A percentile compares a stretch with the other conserved stretches of the same genome.
Evolutionary conservation across 2,888 invertebrate genomes (phyloP).

Genomic region (Drosophila monieri): DNA sequence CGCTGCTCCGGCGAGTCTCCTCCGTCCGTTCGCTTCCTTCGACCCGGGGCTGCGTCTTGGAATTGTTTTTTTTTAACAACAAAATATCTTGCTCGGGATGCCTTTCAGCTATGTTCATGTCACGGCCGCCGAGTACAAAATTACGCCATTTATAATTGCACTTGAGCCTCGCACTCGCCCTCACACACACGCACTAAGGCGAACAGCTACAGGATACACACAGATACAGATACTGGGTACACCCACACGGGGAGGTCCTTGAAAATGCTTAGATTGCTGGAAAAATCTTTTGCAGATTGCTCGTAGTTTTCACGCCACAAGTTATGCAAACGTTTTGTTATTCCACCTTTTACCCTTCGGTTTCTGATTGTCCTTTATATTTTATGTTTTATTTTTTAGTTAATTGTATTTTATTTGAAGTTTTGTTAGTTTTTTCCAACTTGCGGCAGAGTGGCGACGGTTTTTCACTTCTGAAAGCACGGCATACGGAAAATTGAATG

Average conservation of each 20-base stretch:
- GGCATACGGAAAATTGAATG: slow-evolving; percentile 72
- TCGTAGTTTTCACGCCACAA: slow-evolving; percentile 41
- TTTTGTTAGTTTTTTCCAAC: slow-evolving; percentile 25
- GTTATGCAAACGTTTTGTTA: slow-evolving; percentile 55
- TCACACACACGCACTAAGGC: slow-evolving; percentile 29
- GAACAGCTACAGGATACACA: slow-evolving; percentile 17
- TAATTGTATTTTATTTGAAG: slow-evolving; percentile 17
- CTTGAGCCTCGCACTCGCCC: slow-evolving; percentile 51
- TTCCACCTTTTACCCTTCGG: slow-evolving; percentile 13
- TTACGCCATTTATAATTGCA: slow-evolving; percentile 77
- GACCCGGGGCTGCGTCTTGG: slow-evolving; percentile 32
- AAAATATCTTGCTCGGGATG: slow-evolving; percentile 16
- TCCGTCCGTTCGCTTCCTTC: slow-evolving; percentile 34
- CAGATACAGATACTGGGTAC: slow-evolving; percentile 33
- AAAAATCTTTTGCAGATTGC: slow-evolving; percentile 30
- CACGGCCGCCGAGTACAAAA: slow-evolving; percentile 58
- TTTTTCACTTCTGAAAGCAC: slow-evolving; percentile 61
- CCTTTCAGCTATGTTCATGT: slow-evolving; percentile 56
- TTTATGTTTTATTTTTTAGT: slow-evolving; percentile 3
- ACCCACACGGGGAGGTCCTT: slow-evolving; percentile 58
- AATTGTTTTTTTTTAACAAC: slow-evolving; percentile 29
- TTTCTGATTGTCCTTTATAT: slow-evolving; percentile 12
- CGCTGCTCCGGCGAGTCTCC: slow-evolving; percentile 75
- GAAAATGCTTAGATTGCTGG: slow-evolving; percentile 53
- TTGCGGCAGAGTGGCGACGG: slow-evolving; percentile 24